These are phyloP conservation scores for Spondyliosoma cantharus DNA, from an alignment of 2,797 vertebrate species.

Conservation along the genomic window DNA sequence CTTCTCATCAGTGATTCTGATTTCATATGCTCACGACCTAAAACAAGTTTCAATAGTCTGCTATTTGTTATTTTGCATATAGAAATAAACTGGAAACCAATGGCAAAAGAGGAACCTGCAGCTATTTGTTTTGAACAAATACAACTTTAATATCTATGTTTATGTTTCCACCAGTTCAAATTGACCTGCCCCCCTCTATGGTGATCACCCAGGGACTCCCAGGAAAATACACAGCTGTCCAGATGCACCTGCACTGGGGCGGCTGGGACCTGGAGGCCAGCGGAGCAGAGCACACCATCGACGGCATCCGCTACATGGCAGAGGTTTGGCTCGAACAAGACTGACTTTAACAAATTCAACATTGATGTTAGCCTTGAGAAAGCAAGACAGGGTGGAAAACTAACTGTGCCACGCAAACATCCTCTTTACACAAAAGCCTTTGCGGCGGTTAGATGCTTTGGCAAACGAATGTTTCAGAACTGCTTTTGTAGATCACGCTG, in stretches of 20 bases:
- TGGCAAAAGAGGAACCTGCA: background rate
- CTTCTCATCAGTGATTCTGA: background rate
- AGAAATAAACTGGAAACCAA: background rate
- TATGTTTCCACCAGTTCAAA: conserved; percentile 85
- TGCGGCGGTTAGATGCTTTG: background rate
- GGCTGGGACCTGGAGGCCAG: conserved; percentile 88
- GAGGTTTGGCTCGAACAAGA: conserved; percentile 83
- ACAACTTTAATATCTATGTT: conserved; percentile 9
- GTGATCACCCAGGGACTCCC: conserved; percentile 83
- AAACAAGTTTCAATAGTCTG: background rate
- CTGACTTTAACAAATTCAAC: background rate
- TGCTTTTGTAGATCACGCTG: background rate
- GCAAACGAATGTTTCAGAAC: background rate
- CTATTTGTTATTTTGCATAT: background rate
- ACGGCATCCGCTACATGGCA: conserved; percentile 88
- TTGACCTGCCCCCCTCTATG: conserved; percentile 88
- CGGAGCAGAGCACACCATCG: conserved; percentile 92
- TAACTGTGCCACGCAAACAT: background rate
- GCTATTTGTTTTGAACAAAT: background rate
- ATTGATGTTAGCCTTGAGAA: background rate
- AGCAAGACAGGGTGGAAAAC: background rate
- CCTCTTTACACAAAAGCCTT: background rate
- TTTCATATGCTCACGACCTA: background rate
- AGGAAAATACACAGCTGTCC: conserved; percentile 84
- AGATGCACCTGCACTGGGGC: conserved; percentile 97